These are phyloP conservation scores for Hyalella azteca DNA, from an alignment of 2,888 invertebrate genomes.

Conservation along the genomic window DNA sequence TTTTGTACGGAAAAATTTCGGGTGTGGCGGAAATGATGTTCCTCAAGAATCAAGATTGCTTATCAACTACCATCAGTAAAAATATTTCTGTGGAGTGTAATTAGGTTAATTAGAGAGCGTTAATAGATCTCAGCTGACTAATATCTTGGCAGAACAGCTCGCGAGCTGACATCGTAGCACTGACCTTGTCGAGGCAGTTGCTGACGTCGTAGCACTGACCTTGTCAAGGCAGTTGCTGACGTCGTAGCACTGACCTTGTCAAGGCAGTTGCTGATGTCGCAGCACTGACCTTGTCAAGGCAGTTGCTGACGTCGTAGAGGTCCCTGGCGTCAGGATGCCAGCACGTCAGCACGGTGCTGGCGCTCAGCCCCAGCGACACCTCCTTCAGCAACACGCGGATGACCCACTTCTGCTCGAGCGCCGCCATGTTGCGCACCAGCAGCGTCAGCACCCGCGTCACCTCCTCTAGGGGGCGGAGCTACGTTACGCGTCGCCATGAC, in stretches of 20 bases:
- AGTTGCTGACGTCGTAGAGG: constrained; percentile 74
- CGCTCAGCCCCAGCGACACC: constrained; percentile 77
- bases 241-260: constrained; percentile 67
- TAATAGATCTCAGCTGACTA: no score
- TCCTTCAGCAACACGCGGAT: constrained; percentile 86
- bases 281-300: constrained; percentile 71
- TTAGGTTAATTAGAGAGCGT: no score
- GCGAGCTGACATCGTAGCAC: no score
- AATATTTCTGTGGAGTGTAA: no score
- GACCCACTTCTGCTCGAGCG: constrained; percentile 87
- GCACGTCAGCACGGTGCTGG: constrained; percentile 72
- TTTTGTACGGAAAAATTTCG: no score
- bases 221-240: background rate
- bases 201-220: background rate
- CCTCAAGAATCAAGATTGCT: no score
- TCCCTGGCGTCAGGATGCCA: constrained; percentile 83
- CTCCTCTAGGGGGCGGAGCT: constrained; percentile 62
- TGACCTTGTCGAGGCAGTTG: no score
- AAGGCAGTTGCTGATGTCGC: constrained; percentile 67
- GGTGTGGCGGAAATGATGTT: no score
- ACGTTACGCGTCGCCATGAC: background rate
- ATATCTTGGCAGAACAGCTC: no score
- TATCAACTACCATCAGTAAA: no score
- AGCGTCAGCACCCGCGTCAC: constrained; percentile 72
- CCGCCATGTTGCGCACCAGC: constrained; percentile 73